A percentile compares a stretch with the other conserved stretches of the same genome.
phyloP scores from a whole-genome alignment of 2,797 vertebrate genomes.

The Paratrypauchen microcephalus region DNA sequence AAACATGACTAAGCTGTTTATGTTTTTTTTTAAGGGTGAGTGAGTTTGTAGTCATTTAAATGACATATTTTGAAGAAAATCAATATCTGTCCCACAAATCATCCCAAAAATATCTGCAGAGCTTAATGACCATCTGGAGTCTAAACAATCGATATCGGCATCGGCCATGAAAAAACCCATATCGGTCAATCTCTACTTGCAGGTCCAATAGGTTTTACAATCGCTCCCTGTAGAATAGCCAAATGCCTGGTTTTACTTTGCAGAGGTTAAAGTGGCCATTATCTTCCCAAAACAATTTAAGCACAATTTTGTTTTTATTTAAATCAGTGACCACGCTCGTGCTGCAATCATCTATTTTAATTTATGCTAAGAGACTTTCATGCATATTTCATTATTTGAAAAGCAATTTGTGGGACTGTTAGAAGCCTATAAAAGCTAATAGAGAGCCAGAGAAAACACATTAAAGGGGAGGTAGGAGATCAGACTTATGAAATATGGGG shows the following conservation, averaged over 20 bases:
- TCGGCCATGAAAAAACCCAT: too few relatives aligned
- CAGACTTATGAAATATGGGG: not conserved
- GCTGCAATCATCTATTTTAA: constrained; percentile 32
- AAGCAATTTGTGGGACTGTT: constrained; percentile 24
- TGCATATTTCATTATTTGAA: constrained; percentile 41
- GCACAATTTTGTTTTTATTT: constrained; percentile 26
- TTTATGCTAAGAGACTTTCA: constrained; percentile 37
- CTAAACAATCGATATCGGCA: too few relatives aligned
- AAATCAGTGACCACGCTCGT: constrained; percentile 12
- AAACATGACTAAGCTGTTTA: too few relatives aligned
- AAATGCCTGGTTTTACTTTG: constrained; percentile 3
- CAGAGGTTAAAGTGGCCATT: constrained; percentile 19
- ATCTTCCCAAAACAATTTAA: constrained; percentile 15
- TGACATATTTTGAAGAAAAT: too few relatives aligned
- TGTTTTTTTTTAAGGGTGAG: too few relatives aligned
- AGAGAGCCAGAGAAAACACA: constrained; percentile 23
- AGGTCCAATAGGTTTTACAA: not conserved
- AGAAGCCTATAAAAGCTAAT: constrained; percentile 24
- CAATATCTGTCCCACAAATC: too few relatives aligned
- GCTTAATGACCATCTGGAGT: too few relatives aligned
- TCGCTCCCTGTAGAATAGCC: too few relatives aligned
- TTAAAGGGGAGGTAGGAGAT: constrained; percentile 7
- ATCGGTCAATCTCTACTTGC: too few relatives aligned
- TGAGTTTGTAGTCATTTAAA: too few relatives aligned
- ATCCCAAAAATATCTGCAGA: too few relatives aligned